Percentiles rank a stretch among this genome's conserved stretches.
phyloP scores from a whole-genome alignment of 2,113 vertebrate species.

The Arothron firmamentum region DNA sequence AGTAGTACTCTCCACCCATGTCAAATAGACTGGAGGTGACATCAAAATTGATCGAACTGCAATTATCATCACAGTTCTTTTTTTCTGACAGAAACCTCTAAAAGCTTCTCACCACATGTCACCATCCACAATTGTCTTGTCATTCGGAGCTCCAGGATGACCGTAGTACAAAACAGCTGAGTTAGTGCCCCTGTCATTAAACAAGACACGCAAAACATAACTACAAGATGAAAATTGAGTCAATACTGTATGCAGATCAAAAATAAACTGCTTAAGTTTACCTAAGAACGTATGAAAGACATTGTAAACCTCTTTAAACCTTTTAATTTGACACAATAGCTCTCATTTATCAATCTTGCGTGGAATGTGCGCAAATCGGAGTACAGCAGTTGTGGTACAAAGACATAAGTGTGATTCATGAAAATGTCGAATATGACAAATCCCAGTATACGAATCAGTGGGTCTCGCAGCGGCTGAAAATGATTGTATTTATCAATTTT shows the following conservation, averaged over 20 bases:
- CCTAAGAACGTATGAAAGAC: too few relatives aligned
- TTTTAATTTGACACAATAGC: background rate
- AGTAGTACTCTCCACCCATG: slow-evolving; percentile 98
- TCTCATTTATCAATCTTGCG: too few relatives aligned
- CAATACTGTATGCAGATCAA: background rate
- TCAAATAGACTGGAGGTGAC: slow-evolving; percentile 84
- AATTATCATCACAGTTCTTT: background rate
- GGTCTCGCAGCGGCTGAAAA: too few relatives aligned
- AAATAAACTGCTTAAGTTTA: too few relatives aligned
- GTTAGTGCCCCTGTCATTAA: slow-evolving; percentile 80
- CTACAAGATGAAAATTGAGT: background rate
- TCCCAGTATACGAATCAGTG: too few relatives aligned
- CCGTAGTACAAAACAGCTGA: slow-evolving; percentile 86
- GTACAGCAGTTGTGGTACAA: too few relatives aligned
- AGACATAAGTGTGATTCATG: too few relatives aligned
- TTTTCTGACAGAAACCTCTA: background rate
- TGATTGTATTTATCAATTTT: too few relatives aligned
- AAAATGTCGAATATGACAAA: too few relatives aligned
- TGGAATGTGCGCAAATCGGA: too few relatives aligned
- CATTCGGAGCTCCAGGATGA: slow-evolving; percentile 89
- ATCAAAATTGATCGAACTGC: background rate
- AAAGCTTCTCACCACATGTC: slow-evolving; percentile 86
- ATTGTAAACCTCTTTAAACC: background rate
- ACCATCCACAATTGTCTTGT: slow-evolving; percentile 82
- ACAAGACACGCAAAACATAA: background rate